phyloP scores from a whole-genome alignment of 1,140 invertebrate genomes.

The Drosophila punjabiensis region DNA sequence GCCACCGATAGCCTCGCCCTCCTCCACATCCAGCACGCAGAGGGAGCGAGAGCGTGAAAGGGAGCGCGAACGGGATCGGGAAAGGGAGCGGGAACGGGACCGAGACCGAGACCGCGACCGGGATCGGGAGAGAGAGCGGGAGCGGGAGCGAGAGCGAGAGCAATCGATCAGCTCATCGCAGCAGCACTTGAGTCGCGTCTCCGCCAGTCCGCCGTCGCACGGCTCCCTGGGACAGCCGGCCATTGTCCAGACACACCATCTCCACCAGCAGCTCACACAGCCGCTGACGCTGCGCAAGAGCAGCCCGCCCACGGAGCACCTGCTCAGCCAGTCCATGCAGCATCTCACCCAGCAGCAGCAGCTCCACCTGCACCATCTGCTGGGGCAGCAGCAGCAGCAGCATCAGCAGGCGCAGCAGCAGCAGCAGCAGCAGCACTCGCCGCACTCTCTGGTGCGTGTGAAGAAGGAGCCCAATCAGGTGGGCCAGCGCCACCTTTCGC shows the following conservation, averaged over 20 bases:
- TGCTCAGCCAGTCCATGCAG: slow-evolving; percentile 83
- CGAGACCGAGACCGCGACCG: slow-evolving; percentile 15
- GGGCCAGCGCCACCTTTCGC: slow-evolving; percentile 73
- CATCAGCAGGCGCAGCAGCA: slow-evolving; percentile 77
- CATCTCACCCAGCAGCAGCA: slow-evolving; percentile 78
- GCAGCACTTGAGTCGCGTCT: slow-evolving; percentile 60
- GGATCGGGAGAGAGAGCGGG: slow-evolving; percentile 30
- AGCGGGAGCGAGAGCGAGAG: slow-evolving; percentile 49
- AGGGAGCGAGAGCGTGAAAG: slow-evolving; percentile 45
- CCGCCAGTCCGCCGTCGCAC: slow-evolving; percentile 56
- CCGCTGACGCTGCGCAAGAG: slow-evolving; percentile 77
- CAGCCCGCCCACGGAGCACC: slow-evolving; percentile 82
- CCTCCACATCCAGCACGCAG: slow-evolving; percentile 59
- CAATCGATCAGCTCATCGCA: slow-evolving; percentile 69
- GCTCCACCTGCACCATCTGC: slow-evolving; percentile 77
- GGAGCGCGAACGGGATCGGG: slow-evolving; percentile 36
- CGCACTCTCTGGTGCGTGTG: slow-evolving; percentile 85
- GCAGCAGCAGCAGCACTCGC: slow-evolving; percentile 82
- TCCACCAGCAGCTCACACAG: slow-evolving; percentile 81
- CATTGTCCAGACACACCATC: slow-evolving; percentile 79
- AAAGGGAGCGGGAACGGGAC: slow-evolving; percentile 31
- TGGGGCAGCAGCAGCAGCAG: slow-evolving; percentile 85
- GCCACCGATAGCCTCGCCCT: slow-evolving; percentile 77
- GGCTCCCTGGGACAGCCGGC: slow-evolving; percentile 52
- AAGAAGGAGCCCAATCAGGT: slow-evolving; percentile 86